A percentile compares a stretch with the other conserved stretches of the same genome.
Evolutionary conservation across 2,113 vertebrate species (phyloP).

Genomic region (Pontoporia blainvillei): DNA sequence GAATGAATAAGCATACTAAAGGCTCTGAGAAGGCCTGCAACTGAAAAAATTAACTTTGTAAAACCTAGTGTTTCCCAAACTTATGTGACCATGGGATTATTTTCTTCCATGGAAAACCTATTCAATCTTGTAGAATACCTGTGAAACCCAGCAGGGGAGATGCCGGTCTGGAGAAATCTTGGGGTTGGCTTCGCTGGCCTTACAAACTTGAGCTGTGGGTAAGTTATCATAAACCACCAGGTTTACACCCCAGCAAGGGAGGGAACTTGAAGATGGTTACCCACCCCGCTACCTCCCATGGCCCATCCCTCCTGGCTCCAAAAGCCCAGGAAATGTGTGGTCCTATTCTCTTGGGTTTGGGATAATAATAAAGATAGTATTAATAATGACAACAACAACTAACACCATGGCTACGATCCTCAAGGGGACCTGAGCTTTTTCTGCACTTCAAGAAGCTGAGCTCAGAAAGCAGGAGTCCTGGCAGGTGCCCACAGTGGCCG

Average conservation of each 20-base stretch:
- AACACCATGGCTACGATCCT: constrained; percentile 50
- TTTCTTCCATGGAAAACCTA: background rate
- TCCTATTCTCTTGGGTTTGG: background rate
- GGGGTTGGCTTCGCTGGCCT: background rate
- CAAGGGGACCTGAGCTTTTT: constrained; percentile 5
- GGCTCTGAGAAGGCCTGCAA: background rate
- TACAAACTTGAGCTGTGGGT: background rate
- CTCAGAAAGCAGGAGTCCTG: background rate
- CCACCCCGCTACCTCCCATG: background rate
- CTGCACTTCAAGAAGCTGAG: constrained; percentile 16
- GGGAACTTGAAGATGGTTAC: background rate
- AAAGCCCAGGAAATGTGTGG: background rate
- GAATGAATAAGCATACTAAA: background rate
- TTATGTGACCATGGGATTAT: background rate
- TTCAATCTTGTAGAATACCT: background rate
- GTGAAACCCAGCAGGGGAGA: background rate
- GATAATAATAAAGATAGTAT: background rate
- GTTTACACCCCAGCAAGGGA: background rate
- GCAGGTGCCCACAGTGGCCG: background rate
- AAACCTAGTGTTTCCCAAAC: background rate
- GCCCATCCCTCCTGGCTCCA: background rate
- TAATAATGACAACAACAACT: constrained; percentile 10
- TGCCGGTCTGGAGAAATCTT: background rate
- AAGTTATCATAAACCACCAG: background rate
- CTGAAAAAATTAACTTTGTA: background rate